Evolutionary conservation across 1,140 invertebrate genomes (phyloP), one percentile per base, ranked within the genome.

Genomic region (Aleiodes sp.): DNA sequence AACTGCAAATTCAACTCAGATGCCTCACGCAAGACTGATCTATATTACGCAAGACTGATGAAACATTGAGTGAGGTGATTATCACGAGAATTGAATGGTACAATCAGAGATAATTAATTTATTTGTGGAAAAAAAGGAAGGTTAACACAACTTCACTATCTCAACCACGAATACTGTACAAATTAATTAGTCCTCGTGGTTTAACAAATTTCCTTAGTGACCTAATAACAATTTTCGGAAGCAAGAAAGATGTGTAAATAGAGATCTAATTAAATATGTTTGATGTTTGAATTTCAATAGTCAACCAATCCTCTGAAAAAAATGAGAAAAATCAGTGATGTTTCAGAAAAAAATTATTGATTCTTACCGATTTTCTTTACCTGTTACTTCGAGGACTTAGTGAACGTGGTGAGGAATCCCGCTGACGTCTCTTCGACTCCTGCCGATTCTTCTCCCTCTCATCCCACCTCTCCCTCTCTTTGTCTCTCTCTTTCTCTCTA

Each of bases 351-450:
- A 75, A 62, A 60, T 31, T 39, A 37, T 67, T n/a, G 41, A 39
- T 26, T 26, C 4, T 64, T 37, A 21, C 10, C 21, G 14, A 31
- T 37, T 12, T 16, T 24, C 6, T 39, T 64, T 74, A 84, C 80
- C 75, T 75, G 73, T 68, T 74, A 56, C 29, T 72, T 73, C 77
- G 79, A 57, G 77, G 76, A 75, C 78, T 76, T 10, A 72, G 73
- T 66, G 75, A 77, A 68, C 78, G 77, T 62, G 79, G 76, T 60
- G 82, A 75, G 62, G 80, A 74, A 63, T 78, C 77, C 41, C 78
- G 71, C 39, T 80, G 73, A 39, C 79, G 64, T 76, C 79, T 80
- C 31, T 80, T 76, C 59, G 79, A 81, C 70, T 84, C 78, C 70
- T 80, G 73, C 56, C 79, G 76, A 78, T 69, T 74, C 59, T 75